Evolutionary conservation across 2,797 vertebrate genomes (phyloP).

Genomic region (Chloroceryle amazona): DNA sequence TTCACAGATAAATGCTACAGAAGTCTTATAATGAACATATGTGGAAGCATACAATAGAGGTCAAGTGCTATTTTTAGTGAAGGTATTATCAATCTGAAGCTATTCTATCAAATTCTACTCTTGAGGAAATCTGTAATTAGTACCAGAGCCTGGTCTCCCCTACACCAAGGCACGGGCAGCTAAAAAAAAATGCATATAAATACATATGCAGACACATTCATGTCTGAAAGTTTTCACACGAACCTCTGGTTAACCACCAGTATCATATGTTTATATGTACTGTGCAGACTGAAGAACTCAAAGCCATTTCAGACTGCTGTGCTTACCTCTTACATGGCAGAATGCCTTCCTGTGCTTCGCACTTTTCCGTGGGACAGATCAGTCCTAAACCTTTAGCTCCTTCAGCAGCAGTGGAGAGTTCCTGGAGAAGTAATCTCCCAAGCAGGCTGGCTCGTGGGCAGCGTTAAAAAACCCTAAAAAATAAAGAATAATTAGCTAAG

Average conservation of each 20-base stretch:
- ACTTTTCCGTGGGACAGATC: neutral
- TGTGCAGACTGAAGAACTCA: neutral
- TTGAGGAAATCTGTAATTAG: neutral
- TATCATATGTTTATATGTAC: neutral
- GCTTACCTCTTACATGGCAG: neutral
- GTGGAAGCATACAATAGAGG: neutral
- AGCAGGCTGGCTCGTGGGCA: neutral
- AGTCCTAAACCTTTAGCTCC: neutral
- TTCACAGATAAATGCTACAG: neutral
- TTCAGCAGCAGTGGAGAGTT: neutral
- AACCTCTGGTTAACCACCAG: neutral
- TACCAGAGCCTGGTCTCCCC: neutral
- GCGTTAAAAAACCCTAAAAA: neutral
- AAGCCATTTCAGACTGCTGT: neutral
- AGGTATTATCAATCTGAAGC: neutral
- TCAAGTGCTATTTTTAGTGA: neutral
- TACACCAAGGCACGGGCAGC: neutral
- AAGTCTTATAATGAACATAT: neutral
- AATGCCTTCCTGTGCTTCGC: neutral
- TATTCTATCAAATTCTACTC: neutral
- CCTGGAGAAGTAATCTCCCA: neutral
- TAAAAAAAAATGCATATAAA: neutral
- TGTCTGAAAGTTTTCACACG: neutral
- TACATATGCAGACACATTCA: neutral
- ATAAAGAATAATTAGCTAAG: neutral